Base-by-base conservation (phyloP, 1,140 invertebrate species). In the Eriosoma lanigerum region DNA sequence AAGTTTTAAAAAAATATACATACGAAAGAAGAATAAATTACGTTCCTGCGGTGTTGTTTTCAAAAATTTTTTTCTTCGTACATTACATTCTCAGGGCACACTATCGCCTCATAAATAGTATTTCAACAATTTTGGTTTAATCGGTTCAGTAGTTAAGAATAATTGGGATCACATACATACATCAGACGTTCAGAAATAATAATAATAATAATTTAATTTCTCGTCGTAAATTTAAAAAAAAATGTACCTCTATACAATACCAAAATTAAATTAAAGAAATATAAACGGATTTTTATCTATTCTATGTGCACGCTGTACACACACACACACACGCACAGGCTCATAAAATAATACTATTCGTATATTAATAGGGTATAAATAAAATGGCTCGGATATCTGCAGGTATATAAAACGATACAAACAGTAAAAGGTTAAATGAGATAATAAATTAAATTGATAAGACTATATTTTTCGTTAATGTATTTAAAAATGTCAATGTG, bases 361-460 rank as follows among this genome's bases (percentile, higher is more conserved):
- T n/a, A n/a, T n/a, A n/a, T n/a, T n/a, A 44, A 38, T 0, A 19
- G 32, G 17, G 1, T 44, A 56, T 56, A 13, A 12, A 12, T 12
- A 12, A 66, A 13, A 13, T 19, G 15, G 5, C n/a, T n/a, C n/a
- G n/a, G n/a, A n/a, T 54, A 54, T 50, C 4, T 58, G 24, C 32
- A 32, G 6, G 19, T n/a, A 9, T 32, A 29, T 64, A 38, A 10
- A 12, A 10, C 17, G 29, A 32, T 4, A 6, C 17, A 32, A 64
- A 32, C 17, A 32, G n/a, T 32, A 58, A 58, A 29, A 24, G n/a
- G n/a, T 44, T n/a, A 17, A 19, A 19, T 66, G 19, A 32, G 24
- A 68, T 21, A 68, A 68, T 68, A 68, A 68, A 68, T 68, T 46
- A 68, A 68, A 68, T 68, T 32, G 64, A 68, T 68, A 46, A 46